A percentile compares a stretch with the other conserved stretches of the same genome.
Conservation (phyloP, 2,888 invertebrate species). For the Itoplectis maculator region DNA sequence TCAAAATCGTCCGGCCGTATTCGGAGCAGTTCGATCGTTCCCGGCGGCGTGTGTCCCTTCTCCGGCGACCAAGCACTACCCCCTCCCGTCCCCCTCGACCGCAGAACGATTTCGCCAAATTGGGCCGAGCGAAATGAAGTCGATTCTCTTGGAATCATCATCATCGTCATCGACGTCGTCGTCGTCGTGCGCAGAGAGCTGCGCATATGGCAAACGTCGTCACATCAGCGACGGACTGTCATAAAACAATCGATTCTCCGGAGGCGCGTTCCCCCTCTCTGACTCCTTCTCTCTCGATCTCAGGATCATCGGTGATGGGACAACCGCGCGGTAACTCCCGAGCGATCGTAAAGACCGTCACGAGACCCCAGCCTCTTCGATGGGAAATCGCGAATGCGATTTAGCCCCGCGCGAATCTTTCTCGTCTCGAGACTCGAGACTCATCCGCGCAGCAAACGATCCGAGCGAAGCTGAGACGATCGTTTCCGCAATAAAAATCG, state of each 20-base stretch:
- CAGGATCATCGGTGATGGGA: conserved; percentile 56
- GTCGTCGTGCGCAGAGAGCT: background rate
- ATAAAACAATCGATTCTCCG: conserved; percentile 69
- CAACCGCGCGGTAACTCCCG: background rate
- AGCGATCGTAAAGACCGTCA: conserved; percentile 66
- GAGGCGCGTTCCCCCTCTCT: conserved; percentile 34
- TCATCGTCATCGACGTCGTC: conserved; percentile 68
- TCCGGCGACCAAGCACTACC: too few relatives aligned
- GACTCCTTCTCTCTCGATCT: conserved; percentile 52
- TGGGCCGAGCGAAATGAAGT: conserved; percentile 65
- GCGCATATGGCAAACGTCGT: conserved; percentile 51
- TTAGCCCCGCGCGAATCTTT: conserved; percentile 50
- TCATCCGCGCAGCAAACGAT: conserved; percentile 38
- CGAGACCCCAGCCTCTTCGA: background rate
- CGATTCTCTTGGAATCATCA: conserved; percentile 73
- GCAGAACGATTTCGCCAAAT: conserved; percentile 69
- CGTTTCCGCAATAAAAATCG: conserved; percentile 83
- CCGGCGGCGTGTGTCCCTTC: background rate
- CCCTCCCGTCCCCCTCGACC: conserved; percentile 32
- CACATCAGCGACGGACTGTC: conserved; percentile 60
- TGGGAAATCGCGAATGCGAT: conserved; percentile 60
- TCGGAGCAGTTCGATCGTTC: conserved; percentile 44
- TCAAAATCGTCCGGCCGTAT: conserved; percentile 36
- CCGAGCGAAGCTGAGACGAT: conserved; percentile 74
- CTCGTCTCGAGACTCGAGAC: background rate